Conservation (phyloP, 2,888 invertebrate species). For the Empis stercorea region DNA sequence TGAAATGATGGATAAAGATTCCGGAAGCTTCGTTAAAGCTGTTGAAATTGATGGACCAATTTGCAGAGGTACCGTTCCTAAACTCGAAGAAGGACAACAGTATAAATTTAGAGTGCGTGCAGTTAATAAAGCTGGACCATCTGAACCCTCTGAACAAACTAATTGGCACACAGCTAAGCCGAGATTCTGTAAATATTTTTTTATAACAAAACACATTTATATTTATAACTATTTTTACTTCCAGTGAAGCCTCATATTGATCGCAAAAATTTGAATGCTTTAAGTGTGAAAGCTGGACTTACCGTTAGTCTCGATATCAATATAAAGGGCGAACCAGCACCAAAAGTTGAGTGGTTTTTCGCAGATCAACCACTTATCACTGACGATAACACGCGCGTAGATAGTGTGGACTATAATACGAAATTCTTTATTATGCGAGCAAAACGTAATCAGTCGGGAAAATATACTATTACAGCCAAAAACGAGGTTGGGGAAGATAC, state of each 20-base stretch:
- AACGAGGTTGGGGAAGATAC: slow-evolving; percentile 89
- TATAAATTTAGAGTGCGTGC: slow-evolving; percentile 93
- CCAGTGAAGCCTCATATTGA: slow-evolving; percentile 90
- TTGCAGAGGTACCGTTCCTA: slow-evolving; percentile 76
- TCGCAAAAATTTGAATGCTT: slow-evolving; percentile 71
- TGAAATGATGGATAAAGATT: slow-evolving; percentile 82
- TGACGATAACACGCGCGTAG: slow-evolving; percentile 51
- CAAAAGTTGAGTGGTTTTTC: slow-evolving; percentile 80
- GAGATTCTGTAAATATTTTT: slow-evolving; percentile 60
- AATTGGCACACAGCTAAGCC: slow-evolving; percentile 85
- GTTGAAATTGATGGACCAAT: slow-evolving; percentile 71
- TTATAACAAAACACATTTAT: slow-evolving; percentile 2
- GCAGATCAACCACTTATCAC: slow-evolving; percentile 55
- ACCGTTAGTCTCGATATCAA: slow-evolving; percentile 78
- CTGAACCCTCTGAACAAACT: slow-evolving; percentile 83
- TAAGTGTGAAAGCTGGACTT: slow-evolving; percentile 78
- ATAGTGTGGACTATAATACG: slow-evolving; percentile 80
- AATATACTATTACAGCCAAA: slow-evolving; percentile 77
- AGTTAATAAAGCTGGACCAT: slow-evolving; percentile 87
- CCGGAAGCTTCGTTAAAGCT: slow-evolving; percentile 72
- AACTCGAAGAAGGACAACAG: slow-evolving; percentile 85
- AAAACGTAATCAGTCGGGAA: slow-evolving; percentile 69
- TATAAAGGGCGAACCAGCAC: slow-evolving; percentile 86
- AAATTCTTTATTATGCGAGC: slow-evolving; percentile 77
- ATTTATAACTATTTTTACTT: slow-evolving; percentile 17